Conservation (phyloP, 2,888 invertebrate genomes). For the Agonopterix subpropinquella region DNA sequence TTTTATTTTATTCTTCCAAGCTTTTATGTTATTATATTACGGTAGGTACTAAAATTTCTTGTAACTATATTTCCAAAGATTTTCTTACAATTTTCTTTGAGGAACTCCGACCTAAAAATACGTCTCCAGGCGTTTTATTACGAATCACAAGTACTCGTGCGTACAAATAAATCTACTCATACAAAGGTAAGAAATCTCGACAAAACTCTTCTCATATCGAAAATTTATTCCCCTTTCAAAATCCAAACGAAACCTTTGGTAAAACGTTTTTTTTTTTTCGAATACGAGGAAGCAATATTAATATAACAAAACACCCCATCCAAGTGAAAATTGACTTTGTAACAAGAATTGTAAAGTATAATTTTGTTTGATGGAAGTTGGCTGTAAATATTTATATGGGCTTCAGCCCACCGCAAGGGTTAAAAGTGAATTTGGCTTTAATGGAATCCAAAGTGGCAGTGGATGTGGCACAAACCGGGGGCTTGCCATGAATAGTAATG, state of each 20-base stretch:
- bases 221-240: not conserved
- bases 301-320: not conserved
- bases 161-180: no score
- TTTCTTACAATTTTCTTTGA: no score
- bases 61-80: no score
- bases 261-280: no score
- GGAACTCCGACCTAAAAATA: no score
- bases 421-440: constrained; percentile 38
- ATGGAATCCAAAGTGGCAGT: constrained; percentile 40
- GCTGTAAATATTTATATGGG: constrained; percentile 20
- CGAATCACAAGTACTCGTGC: not conserved
- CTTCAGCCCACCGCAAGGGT: constrained; percentile 27
- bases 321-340: constrained; percentile 25
- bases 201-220: not conserved
- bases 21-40: no score
- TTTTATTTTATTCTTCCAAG: no score
- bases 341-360: constrained; percentile 29
- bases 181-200: not conserved
- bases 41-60: no score
- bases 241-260: no score
- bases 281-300: constrained; percentile 1
- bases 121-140: no score
- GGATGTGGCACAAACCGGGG: constrained; percentile 17
- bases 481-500: constrained; percentile 42
- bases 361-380: constrained; percentile 31